These are phyloP conservation scores for Castor canadensis DNA, from an alignment of 2,113 vertebrate genomes.

Conservation along the genomic window DNA sequence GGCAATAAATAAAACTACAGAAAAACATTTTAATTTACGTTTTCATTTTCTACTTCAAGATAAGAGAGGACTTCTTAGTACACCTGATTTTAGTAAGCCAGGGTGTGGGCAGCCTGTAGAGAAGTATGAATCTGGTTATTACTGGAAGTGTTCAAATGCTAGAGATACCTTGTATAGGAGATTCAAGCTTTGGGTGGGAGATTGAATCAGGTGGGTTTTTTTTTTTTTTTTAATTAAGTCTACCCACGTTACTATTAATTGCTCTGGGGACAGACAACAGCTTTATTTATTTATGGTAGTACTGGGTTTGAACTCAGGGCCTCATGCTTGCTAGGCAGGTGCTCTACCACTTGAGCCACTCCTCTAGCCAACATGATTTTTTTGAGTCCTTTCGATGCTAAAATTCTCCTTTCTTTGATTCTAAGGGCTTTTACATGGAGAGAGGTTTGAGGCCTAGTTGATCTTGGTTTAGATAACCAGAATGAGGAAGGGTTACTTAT, in stretches of 20 bases:
- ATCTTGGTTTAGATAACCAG: neutral
- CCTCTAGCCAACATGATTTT: too few species aligned
- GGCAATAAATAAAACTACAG: neutral
- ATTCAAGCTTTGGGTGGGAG: neutral
- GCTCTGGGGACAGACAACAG: too few species aligned
- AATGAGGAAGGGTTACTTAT: neutral
- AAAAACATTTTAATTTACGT: neutral
- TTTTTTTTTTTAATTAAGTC: too few species aligned
- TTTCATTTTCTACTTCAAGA: neutral
- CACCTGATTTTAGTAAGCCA: neutral
- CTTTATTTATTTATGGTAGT: too few species aligned
- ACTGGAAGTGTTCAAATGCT: neutral
- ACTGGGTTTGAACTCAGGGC: too few species aligned
- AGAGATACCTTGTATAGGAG: neutral
- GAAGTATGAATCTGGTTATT: neutral
- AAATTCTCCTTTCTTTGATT: neutral
- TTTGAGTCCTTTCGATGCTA: neutral
- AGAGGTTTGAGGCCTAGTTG: too few species aligned
- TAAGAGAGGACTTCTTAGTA: neutral
- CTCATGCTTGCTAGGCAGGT: too few species aligned
- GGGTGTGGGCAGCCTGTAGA: neutral
- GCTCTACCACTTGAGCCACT: too few species aligned
- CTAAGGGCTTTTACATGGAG: neutral
- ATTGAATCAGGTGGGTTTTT: neutral
- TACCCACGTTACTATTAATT: too few species aligned